Conservation (phyloP, 1,140 invertebrate species). For the Dreissena polymorpha region DNA sequence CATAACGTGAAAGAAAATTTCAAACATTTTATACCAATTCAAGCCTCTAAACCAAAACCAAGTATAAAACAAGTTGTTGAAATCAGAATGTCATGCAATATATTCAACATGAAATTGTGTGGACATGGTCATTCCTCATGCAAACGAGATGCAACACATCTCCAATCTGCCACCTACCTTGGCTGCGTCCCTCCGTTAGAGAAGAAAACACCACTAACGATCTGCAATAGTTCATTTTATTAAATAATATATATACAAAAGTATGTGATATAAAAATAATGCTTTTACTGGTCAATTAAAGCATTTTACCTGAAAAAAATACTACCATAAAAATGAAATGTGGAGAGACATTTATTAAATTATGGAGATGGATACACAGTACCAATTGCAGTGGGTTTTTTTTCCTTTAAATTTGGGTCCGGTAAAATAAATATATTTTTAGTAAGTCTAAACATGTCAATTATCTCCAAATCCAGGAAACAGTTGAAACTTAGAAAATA, state of each 20-base stretch:
- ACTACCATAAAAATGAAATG: background rate
- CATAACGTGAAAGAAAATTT: conserved; percentile 59
- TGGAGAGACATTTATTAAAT: background rate
- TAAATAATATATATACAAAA: conserved; percentile 32
- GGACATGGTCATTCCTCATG: conserved; percentile 60
- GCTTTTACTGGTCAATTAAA: background rate
- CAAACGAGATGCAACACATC: conserved; percentile 56
- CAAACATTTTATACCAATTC: conserved; percentile 62
- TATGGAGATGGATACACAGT: background rate
- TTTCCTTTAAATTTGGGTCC: too few relatives aligned
- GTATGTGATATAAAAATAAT: background rate
- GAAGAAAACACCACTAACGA: conserved; percentile 46
- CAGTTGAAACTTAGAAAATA: too few relatives aligned
- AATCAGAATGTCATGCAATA: conserved; percentile 61
- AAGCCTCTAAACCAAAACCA: conserved; percentile 61
- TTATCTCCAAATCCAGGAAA: too few relatives aligned
- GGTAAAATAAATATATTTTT: too few relatives aligned
- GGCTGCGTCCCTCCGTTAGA: conserved; percentile 14
- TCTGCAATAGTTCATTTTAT: conserved; percentile 53
- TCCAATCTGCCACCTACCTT: conserved; percentile 58
- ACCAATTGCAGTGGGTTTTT: background rate
- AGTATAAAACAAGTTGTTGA: conserved; percentile 59
- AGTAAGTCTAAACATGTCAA: too few relatives aligned
- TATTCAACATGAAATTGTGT: conserved; percentile 61
- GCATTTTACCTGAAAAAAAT: background rate